These are phyloP conservation scores for Parus major DNA, from an alignment of 2,113 vertebrate species.

Conservation along the genomic window DNA sequence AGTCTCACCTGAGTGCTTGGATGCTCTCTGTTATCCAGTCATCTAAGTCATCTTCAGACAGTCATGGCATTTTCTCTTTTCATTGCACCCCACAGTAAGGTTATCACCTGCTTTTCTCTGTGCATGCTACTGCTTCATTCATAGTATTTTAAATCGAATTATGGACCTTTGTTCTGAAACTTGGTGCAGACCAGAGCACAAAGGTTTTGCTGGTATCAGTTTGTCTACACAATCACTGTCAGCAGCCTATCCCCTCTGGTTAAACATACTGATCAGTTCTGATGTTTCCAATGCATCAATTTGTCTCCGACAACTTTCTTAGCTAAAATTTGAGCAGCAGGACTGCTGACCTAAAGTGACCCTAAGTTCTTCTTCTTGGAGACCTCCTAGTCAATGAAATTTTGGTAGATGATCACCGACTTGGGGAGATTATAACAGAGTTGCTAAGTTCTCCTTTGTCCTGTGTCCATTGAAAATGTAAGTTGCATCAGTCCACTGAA, in stretches of 20 bases:
- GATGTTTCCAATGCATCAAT: background rate
- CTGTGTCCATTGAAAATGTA: background rate
- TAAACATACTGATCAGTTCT: background rate
- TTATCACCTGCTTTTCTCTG: background rate
- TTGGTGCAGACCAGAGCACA: background rate
- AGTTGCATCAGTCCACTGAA: background rate
- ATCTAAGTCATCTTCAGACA: background rate
- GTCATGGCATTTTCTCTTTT: background rate
- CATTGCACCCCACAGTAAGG: background rate
- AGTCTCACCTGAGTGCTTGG: background rate
- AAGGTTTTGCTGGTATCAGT: background rate
- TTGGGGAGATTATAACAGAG: background rate
- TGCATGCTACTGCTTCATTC: background rate
- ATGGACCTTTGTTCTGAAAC: background rate
- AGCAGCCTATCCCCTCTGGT: background rate
- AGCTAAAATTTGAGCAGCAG: background rate
- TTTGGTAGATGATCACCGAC: background rate
- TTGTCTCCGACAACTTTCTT: background rate
- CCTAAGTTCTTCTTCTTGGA: background rate
- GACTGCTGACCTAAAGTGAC: background rate
- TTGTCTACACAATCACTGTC: background rate
- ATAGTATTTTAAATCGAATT: slow-evolving; percentile 23
- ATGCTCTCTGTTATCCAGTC: background rate
- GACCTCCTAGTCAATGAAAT: background rate
- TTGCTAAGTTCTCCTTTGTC: background rate